Percentiles rank a stretch among this genome's conserved stretches.
phyloP scores from a whole-genome alignment of 1,140 invertebrate genomes.

The Catajapyx aquilonaris region DNA sequence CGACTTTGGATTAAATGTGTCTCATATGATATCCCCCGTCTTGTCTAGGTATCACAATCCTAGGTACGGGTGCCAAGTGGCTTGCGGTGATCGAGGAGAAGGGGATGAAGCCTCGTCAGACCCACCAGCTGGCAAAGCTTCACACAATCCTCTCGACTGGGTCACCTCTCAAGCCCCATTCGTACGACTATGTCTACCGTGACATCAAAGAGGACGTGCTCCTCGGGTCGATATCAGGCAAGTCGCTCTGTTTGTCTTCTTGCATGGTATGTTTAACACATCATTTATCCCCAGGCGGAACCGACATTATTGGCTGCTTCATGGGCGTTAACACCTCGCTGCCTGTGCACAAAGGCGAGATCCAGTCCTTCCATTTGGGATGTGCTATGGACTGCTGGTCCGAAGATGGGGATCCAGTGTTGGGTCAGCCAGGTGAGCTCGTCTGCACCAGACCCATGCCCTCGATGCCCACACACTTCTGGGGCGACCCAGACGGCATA shows the following conservation, averaged over 20 bases:
- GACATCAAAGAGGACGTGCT: conserved; percentile 30
- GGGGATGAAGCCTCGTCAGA: conserved; percentile 12
- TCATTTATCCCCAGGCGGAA: conserved; percentile 23
- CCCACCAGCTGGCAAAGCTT: conserved; percentile 23
- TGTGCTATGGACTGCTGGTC: conserved; percentile 24
- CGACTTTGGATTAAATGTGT: too few species aligned
- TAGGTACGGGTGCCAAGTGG: conserved; percentile 36
- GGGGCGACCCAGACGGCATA: conserved; percentile 27
- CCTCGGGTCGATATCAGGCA: conserved; percentile 32
- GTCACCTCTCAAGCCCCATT: conserved; percentile 29
- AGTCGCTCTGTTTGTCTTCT: background rate
- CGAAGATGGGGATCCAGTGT: conserved; percentile 21
- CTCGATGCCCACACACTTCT: conserved; percentile 33
- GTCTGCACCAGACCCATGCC: conserved; percentile 35
- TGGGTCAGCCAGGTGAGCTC: conserved; percentile 29
- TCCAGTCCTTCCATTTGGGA: conserved; percentile 28
- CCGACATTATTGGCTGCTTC: conserved; percentile 36
- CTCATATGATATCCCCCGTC: conserved; percentile 4
- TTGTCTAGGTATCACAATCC: conserved; percentile 26
- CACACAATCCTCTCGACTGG: conserved; percentile 33
- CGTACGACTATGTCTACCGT: conserved; percentile 32
- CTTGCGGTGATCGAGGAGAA: conserved; percentile 27
- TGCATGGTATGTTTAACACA: background rate
- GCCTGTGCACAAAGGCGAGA: conserved; percentile 32
- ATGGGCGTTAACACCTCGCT: conserved; percentile 29